Evolutionary conservation across 2,888 invertebrate genomes (phyloP), one percentile per base, ranked within the genome.

Genomic region (Leptopterna dolabrata): DNA sequence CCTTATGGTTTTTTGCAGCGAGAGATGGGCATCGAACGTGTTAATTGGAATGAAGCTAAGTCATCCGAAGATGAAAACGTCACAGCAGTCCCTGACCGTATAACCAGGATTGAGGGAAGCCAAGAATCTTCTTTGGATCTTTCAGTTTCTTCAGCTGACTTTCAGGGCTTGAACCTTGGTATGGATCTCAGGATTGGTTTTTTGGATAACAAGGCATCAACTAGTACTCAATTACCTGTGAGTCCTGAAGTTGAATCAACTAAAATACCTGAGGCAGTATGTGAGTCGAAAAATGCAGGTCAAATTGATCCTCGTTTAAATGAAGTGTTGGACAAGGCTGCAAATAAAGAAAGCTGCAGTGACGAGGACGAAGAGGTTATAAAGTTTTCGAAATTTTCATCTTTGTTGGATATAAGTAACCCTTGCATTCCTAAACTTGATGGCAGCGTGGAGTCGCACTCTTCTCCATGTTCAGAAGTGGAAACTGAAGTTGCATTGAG

Each of bases 1-100:
- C 43, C 11, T 43, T 16, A 47, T 16, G 47, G 3, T 47, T 47
- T 47, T 76, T 88, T 89, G 13, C 88, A 90, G 89, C 89, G 88
- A 86, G 90, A 90, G 88, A 88, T 90, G 89, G 90, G 90, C 19
- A 88, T 90, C 19, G 89, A 89, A 87, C 87, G 87, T 55, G 90
- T 89, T 16, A 85, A 89, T 73, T 90, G 90, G 90, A 84, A 47
- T 19, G 43, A 29, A 11, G 73, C 85, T 0, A 24, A 73, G 43
- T 11, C 19, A 2, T 16, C 29, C 6, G 30, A 27, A 27, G 30
- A 19, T 29, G 27, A 70, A 27, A 88, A 89, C 4, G 55, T 47
- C n/a, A 29, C 30, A 14, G 36, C 78, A 16, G 47, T 86, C 63
- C 84, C 78, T 70, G 84, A 87, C n/a, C 16, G 73, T n/a, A 70